phyloP scores from a whole-genome alignment of 2,113 vertebrate genomes.

The Formicarius rufipectus region DNA sequence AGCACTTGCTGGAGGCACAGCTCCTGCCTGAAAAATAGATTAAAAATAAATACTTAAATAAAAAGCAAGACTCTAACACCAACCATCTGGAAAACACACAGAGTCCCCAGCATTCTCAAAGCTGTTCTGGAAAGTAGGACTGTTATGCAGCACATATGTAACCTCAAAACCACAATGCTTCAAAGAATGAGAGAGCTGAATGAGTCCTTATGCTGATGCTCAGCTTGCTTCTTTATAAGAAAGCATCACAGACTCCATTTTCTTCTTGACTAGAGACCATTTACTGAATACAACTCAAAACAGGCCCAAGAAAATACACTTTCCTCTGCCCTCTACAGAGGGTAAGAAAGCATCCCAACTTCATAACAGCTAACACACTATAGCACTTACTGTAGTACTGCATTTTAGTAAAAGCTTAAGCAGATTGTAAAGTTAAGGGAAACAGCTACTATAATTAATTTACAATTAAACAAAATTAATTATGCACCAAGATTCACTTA shows the following conservation, averaged over 20 bases:
- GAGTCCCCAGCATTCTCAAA: neutral
- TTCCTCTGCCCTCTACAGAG: neutral
- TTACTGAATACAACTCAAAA: neutral
- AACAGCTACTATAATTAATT: neutral
- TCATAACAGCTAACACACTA: neutral
- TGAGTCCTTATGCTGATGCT: neutral
- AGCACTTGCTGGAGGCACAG: slow-evolving; percentile 79
- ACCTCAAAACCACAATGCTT: neutral
- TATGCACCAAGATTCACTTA: neutral
- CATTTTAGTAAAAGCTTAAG: neutral
- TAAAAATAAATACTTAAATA: neutral
- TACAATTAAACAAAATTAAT: neutral
- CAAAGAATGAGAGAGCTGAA: neutral
- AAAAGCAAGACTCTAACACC: neutral
- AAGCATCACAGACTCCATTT: neutral
- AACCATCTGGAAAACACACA: neutral
- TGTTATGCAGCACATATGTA: neutral
- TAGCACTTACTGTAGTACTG: neutral
- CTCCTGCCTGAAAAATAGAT: slow-evolving; percentile 64
- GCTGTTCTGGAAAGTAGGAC: neutral
- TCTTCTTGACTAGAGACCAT: neutral
- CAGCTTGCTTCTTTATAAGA: neutral
- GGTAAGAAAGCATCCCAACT: neutral
- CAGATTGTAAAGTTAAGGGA: neutral
- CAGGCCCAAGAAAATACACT: neutral